A percentile compares a stretch with the other conserved stretches of the same genome.
Evolutionary conservation across 1,140 invertebrate species (phyloP).

Genomic region (Tyrophagus putrescentiae): DNA sequence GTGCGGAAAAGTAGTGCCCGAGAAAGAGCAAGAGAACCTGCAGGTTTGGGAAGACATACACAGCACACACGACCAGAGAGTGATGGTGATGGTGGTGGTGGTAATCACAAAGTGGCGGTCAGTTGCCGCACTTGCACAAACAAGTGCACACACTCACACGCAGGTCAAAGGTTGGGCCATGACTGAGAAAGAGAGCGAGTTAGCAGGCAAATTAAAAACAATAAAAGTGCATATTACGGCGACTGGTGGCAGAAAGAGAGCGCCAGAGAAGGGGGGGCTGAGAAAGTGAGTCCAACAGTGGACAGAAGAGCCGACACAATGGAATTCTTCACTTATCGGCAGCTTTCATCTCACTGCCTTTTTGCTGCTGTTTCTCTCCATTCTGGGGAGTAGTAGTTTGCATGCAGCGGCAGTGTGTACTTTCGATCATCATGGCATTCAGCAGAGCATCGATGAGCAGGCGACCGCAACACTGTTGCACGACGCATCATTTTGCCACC

Average conservation of each 20-base stretch:
- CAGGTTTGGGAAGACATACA: conserved; percentile 3
- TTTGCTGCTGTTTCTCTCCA: no score
- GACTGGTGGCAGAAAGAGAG: no score
- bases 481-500: no score
- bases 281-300: background rate
- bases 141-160: background rate
- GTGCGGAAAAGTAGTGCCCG: no score
- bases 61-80: background rate
- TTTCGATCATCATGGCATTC: no score
- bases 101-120: conserved; percentile 7
- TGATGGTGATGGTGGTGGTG: background rate
- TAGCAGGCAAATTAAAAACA: conserved; percentile 10
- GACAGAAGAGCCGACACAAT: background rate
- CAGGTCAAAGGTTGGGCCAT: conserved; percentile 6
- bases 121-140: background rate
- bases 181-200: background rate
- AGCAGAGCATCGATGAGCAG: no score
- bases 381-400: no score
- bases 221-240: conserved; percentile 9
- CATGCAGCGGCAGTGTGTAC: no score
- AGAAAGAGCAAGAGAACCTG: no score
- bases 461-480: no score
- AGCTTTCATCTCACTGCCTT: background rate
- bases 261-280: no score
- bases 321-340: background rate